Evolutionary conservation across 2,113 vertebrate species (phyloP), one percentile per base, ranked within the genome.

Genomic region (Phaethornis superciliosus): DNA sequence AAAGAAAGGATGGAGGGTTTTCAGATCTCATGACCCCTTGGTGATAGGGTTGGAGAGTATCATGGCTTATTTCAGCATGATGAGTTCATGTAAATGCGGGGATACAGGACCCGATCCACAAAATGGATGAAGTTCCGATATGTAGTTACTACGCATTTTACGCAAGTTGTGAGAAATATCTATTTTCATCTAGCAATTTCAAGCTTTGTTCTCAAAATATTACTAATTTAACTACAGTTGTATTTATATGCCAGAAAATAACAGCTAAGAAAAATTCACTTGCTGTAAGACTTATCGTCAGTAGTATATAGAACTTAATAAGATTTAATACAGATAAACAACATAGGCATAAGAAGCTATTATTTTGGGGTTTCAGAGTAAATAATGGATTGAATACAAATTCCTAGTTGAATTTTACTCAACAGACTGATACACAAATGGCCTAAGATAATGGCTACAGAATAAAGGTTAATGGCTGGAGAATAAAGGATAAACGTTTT

Each of bases 401-500:
- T 91, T 97, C 72, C 90, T 88, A n/a, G 85, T 95, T 94, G 89
- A 95, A 95, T 65, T 82, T 94, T 94, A 90, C 85, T 95, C 88
- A 81, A 64, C 85, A 88, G 76, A 84, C 68, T 91, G 72, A 79
- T 96, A 96, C 88, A 96, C 92, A 94, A 96, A 96, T 81, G 64
- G 90, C 88, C 88, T 88, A 93, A 82, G 80, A 89, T 97, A 97
- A 97, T 95, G 72, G 93, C 79, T 95, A 81, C 35, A 83, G 88
- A 97, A 95, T 95, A 95, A 97, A 96, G 95, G 94, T 97, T 96
- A 97, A 96, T 95, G 89, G 90, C 76, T 88, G 88, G 90, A 95
- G 90, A 92, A 95, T 95, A 93, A 97, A 95, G 93, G 89, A 96
- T 95, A 96, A 96, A 95, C 3, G 69, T 81, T 94, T 96, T 95